Evolutionary conservation across 2,113 vertebrate species (phyloP), one percentile per base, ranked within the genome.

Genomic region (Genyomyrus donnyi): DNA sequence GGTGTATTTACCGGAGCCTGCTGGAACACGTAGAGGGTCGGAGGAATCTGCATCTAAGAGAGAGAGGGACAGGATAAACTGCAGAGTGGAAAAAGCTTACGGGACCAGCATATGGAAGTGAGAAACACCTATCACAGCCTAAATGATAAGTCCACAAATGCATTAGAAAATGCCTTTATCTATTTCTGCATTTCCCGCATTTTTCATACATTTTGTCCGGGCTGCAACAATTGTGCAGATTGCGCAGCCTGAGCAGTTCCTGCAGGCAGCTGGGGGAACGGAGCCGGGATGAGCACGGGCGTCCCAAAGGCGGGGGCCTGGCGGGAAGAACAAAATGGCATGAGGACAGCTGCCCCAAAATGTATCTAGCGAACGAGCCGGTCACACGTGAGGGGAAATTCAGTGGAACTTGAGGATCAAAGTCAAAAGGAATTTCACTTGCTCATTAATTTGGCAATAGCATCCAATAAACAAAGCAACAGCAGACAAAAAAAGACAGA

Each of bases 1-100:
- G 39, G 83, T 85, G 83, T n/a, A 46, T 90, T 93, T 91, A 95
- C 94, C 93, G 93, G 92, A 46, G 87, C 87, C 83, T 93, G 93
- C 80, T 91, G 93, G 27, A 94, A 39, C 90, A 93, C 91, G 91
- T 93, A 93, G 7, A 94, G 85, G 49, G 93, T 89, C 15, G 86
- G 89, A 85, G 66, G 85, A 31, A 89, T 94, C 93, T 94, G 93
- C 89, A 88, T 66, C 84, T 11, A n/a, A 46, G 21, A 84, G 19
- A 84, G 39, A 84, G 7, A 24, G 15, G 21, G 9, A 9, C 19
- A 84, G 6, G 39, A 84, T 19, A 84, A 84, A 46, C 46, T 46
- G 15, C 24, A 45, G 70, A 35, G 21, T 24, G 42, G 7, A 48
- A 9, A 45, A 42, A 10, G 15, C 9, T 21, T 39, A 45, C 1